Conservation (phyloP, 2,888 invertebrate genomes). For the Xestia ashworthii region DNA sequence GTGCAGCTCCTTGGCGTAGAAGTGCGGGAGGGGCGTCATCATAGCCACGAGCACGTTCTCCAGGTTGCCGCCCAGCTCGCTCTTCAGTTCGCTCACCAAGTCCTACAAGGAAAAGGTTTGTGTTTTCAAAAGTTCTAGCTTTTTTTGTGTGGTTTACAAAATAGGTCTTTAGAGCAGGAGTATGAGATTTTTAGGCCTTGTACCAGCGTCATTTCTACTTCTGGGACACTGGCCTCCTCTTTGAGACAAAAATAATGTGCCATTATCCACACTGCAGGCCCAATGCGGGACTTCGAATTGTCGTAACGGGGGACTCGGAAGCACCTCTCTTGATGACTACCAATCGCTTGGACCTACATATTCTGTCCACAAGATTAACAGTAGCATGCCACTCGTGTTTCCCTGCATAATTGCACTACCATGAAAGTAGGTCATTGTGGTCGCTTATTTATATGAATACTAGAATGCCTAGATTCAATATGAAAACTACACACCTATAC, state of each 20-base stretch:
- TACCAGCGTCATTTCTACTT: no score
- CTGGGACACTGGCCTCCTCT: no score
- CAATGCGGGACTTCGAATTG: no score
- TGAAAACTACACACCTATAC: neutral
- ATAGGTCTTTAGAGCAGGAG: no score
- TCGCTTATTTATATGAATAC: neutral
- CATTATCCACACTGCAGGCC: no score
- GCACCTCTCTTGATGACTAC: neutral
- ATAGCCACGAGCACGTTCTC: slow-evolving; percentile 97
- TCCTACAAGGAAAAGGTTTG: slow-evolving; percentile 86
- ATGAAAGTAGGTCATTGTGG: neutral
- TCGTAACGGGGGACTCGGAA: neutral
- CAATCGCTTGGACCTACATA: neutral
- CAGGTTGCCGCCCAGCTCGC: slow-evolving; percentile 96
- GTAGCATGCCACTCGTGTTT: slow-evolving; percentile 5
- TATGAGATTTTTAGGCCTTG: no score
- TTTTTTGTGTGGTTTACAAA: neutral
- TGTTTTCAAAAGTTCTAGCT: neutral
- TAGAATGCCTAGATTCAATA: slow-evolving; percentile 26
- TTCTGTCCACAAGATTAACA: neutral
- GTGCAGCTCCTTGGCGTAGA: slow-evolving; percentile 97
- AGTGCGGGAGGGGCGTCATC: slow-evolving; percentile 97
- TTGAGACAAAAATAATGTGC: no score
- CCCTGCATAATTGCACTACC: neutral
- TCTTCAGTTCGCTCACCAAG: slow-evolving; percentile 95